Base-by-base conservation (phyloP, 2,888 invertebrate genomes). In the Tetranychus truncatus region DNA sequence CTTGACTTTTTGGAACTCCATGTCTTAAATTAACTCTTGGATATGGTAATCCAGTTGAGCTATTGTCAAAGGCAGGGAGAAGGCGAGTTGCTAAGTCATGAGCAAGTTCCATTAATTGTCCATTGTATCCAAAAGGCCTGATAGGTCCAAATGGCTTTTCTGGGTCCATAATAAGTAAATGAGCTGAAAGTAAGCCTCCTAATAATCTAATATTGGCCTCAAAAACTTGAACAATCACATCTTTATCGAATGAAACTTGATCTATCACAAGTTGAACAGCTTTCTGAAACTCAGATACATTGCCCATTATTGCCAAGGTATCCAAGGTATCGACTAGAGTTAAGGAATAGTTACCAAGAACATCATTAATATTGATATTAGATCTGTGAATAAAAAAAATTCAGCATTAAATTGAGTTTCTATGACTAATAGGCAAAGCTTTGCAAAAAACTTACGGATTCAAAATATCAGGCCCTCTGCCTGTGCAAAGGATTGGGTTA, bases 291-390 rank as follows among this genome's bases (percentile, higher is more conserved):
- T 87, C 87, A 67, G 82, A 82, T n/a, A 80, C 81, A 81, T 87
- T 86, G 46, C 86, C 86, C 81, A 87, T 82, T 21, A 87, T 85
- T 6, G 85, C 87, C 74, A 88, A 81, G 2, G 87, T 87, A 80
- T 86, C 87, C 76, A 88, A 81, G 7, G 86, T 82, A 81, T 88
- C 88, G 46, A 88, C 83, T 74, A 88, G 81, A 5, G 87, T 87
- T 66, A 88, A 82, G 67, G 85, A 85, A 81, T 86, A 88, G 80
- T 87, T 87, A 67, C 88, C 88, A 6, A 88, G 82, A 9, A 86
- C 87, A 82, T 88, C 88, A 82, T 88, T 88, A 76, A 88, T 87
- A 80, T 88, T 88, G 77, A 88, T 86, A 80, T 88, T 88, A 75
- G 84, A 84, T 77, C 87, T 87, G 77, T 74, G 71, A 3, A n/a